Conservation (phyloP, 1,140 invertebrate species). For the Lordiphosa collinella region DNA sequence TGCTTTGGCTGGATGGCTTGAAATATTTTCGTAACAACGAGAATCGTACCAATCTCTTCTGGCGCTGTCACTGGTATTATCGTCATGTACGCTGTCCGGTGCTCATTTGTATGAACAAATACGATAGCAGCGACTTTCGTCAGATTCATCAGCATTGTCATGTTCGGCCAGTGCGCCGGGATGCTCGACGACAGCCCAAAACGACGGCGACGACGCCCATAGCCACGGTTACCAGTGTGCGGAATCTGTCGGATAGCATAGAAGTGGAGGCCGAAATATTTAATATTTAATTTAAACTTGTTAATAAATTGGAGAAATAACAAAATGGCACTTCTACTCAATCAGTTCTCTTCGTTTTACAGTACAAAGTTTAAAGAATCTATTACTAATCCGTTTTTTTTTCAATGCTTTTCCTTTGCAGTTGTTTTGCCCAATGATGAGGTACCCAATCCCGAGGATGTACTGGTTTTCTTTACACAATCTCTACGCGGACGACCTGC, state of each 20-base stretch:
- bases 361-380: background rate
- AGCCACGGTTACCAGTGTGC: slow-evolving; percentile 13
- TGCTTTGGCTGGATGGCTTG: slow-evolving; percentile 71
- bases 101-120: slow-evolving; percentile 76
- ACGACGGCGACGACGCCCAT: too few species aligned
- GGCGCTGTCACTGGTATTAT: slow-evolving; percentile 79
- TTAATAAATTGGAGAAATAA: slow-evolving; percentile 45
- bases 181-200: slow-evolving; percentile 1
- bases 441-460: slow-evolving; percentile 72
- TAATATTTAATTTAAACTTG: slow-evolving; percentile 51
- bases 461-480: slow-evolving; percentile 74
- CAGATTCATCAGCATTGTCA: slow-evolving; percentile 76
- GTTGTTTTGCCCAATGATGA: slow-evolving; percentile 73
- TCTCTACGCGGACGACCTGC: slow-evolving; percentile 74
- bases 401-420: slow-evolving; percentile 30
- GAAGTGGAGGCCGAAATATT: slow-evolving; percentile 33
- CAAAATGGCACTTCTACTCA: background rate
- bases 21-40: slow-evolving; percentile 77
- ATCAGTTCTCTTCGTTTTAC: too few species aligned
- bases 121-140: slow-evolving; percentile 59
- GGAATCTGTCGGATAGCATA: slow-evolving; percentile 24
- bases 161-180: slow-evolving; percentile 40
- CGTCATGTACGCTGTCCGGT: slow-evolving; percentile 71
- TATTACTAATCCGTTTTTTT: slow-evolving; percentile 26
- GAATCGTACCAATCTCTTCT: slow-evolving; percentile 73